Base-by-base conservation (phyloP, 1,140 invertebrate species). In the Trinorchestia longiramus region DNA sequence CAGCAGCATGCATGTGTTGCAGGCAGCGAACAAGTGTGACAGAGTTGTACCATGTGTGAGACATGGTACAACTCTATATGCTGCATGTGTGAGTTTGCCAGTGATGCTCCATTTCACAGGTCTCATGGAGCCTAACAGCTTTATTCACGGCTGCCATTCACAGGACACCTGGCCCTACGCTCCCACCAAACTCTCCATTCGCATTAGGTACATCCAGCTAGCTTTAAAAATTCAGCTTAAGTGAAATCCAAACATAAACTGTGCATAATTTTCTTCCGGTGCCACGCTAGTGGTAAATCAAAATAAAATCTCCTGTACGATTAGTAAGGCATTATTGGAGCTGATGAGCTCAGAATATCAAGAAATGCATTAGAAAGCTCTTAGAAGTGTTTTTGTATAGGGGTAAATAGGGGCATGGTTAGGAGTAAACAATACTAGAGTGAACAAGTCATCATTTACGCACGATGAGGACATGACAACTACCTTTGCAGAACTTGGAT, bases 81-180 rank as follows among this genome's bases (percentile, higher is more conserved):
- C n/a, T 77, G 62, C 62, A 28, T 23, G 62, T 11, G 15, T 3
- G 15, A 15, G 62, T 28, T 23, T 28, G 11, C 36, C 62, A 19
- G 62, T 77, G 28, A 15, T 23, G 62, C 62, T 11, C 28, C 36
- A 23, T 77, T 77, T 77, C 62, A 36, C 62, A 77, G 62, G 62
- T 77, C 62, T 77, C 62, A 77, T 77, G 62, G 62, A 77, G 62
- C 62, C 62, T 77, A 77, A 77, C 62, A 77, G 62, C 62, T 77
- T 77, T 77, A 77, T 77, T 77, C 62, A 77, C 28, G 62, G 36
- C 1, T 77, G 28, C 62, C 62, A 77, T 77, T 77, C 62, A 77
- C 62, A 77, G 28, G 15, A 77, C 62, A 77, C 62, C 62, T 77
- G 62, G 62, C 15, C 62, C 62, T 36, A 36, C 36, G 62, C 28